Conservation (phyloP, 2,113 vertebrate species). For the Lethenteron reissneri region DNA sequence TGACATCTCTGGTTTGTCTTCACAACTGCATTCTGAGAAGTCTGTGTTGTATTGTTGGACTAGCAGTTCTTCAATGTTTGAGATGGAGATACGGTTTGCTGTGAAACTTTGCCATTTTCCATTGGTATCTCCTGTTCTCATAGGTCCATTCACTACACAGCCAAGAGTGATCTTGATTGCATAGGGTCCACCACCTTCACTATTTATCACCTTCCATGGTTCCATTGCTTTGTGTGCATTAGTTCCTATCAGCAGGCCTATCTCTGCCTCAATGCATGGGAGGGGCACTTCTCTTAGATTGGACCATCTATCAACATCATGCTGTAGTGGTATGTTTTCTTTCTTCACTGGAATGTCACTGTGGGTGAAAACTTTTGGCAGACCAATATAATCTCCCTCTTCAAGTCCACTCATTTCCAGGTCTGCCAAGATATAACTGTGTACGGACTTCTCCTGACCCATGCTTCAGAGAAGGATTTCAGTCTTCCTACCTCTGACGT, state of each 20-base stretch:
- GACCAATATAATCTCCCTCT: no score
- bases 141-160: conserved; percentile 9
- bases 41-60: no score
- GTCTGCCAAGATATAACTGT: no score
- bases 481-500: no score
- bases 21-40: not conserved
- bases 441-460: no score
- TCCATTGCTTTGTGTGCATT: conserved; percentile 9
- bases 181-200: conserved; percentile 3
- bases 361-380: no score
- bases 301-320: not conserved
- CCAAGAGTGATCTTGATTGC: conserved; percentile 8
- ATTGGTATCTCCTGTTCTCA: conserved; percentile 4
- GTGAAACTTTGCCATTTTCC: not conserved
- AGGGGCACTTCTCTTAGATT: not conserved
- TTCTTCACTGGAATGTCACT: no score
- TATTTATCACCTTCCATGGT: conserved; percentile 7
- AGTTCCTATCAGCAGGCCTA: conserved; percentile 7
- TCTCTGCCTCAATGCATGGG: conserved; percentile 5
- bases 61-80: no score
- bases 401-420: no score
- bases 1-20: not conserved
- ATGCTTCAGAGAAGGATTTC: no score
- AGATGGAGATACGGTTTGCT: no score
- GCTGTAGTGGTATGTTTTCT: not conserved